A percentile compares a stretch with the other conserved stretches of the same genome.
Conservation (phyloP, 2,797 vertebrate species). For the Pangasius macronema region DNA sequence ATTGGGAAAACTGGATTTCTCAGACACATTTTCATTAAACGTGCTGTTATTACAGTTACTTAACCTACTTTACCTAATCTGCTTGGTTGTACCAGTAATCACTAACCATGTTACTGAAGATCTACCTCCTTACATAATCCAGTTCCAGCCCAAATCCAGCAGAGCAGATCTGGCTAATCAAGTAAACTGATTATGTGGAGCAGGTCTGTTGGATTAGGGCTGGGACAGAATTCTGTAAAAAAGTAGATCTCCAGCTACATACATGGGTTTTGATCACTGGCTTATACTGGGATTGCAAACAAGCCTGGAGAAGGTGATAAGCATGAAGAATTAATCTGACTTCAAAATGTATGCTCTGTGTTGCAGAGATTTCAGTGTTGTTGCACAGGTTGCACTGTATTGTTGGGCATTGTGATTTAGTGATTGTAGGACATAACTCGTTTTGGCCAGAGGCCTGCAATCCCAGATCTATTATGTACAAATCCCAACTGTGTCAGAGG, state of each 20-base stretch:
- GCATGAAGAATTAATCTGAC: constrained; percentile 5
- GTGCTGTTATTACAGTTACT: background rate
- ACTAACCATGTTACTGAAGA: background rate
- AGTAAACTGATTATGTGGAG: constrained; percentile 23
- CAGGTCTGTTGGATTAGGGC: constrained; percentile 21
- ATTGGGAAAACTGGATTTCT: background rate
- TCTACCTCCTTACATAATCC: background rate
- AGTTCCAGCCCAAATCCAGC: background rate
- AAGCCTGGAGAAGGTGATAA: constrained; percentile 5
- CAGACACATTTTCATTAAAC: background rate
- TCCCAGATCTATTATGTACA: constrained; percentile 8
- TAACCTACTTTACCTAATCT: background rate
- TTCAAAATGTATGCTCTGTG: background rate
- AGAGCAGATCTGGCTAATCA: background rate
- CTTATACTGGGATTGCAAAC: background rate
- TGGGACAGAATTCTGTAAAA: background rate
- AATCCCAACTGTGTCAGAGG: background rate
- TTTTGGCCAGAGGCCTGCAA: background rate
- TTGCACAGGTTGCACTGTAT: background rate
- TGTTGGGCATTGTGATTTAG: background rate
- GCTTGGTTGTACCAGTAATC: background rate
- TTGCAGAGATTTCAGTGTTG: background rate
- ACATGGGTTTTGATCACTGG: constrained; percentile 1
- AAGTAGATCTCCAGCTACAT: constrained; percentile 8
- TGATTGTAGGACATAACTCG: background rate